Base-by-base conservation (phyloP, 2,888 invertebrate species). In the Opisthograptis luteolata region DNA sequence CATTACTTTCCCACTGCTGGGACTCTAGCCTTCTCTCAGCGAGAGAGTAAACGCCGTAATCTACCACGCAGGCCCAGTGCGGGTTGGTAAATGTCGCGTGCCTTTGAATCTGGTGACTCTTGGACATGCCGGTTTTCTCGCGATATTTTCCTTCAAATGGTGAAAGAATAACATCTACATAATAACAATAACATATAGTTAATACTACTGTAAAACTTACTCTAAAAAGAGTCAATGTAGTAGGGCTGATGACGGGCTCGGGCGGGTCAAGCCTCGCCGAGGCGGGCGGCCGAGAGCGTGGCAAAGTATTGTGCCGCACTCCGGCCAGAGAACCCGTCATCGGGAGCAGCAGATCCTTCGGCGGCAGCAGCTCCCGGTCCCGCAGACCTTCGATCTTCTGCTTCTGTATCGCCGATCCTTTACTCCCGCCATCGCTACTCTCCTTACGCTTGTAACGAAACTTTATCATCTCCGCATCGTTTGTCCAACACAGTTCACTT, bases 401-500 rank as follows among this genome's bases (percentile, higher is more conserved):
- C 74, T 89, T 89, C 75, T 88, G 89, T 52, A 87, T 81, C 48
- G 81, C 79, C 15, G 82, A 79, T 22, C 82, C 82, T 6, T 70
- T 78, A 60, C 76, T 76, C 60, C 73, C 73, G 40, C 74, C 78
- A 73, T 79, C 82, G 70, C 60, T 82, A 52, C 76, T 70, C 73
- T 93, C 93, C 77, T 93, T 93, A 59, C 93, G 92, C 70, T 93
- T 93, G 65, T 93, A 93, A 57, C 93, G 92, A 85, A 93, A 93
- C 84, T 93, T 93, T 60, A 93, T 93, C 93, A 93, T 93, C 77
- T 82, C 81, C 81, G 66, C 86, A 85, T 87, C 64, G 72, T 78
- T 70, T 52, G 69, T 62, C 68, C 69, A 71, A 63, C 50, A 58
- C 65, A 64, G 63, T 34, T 43, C 43, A 50, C 48, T 48, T 36